These are phyloP conservation scores for Larimichthys polyactis DNA, from an alignment of 2,113 vertebrate species.

Conservation along the genomic window DNA sequence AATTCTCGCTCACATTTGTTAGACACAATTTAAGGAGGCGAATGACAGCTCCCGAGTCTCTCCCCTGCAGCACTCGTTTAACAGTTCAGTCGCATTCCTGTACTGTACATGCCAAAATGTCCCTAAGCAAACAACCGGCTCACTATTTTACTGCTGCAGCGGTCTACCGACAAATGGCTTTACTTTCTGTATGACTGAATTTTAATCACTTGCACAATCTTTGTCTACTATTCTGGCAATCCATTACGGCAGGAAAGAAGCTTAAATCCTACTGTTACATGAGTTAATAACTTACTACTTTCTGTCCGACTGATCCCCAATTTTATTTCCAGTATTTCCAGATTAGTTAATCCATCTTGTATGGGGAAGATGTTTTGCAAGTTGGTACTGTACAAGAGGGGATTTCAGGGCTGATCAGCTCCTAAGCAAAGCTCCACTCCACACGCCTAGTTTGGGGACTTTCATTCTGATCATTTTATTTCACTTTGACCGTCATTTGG, in stretches of 20 bases:
- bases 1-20: background rate
- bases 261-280: constrained; percentile 61
- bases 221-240: constrained; percentile 33
- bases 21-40: background rate
- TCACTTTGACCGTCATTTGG: constrained; percentile 1
- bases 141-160: constrained; percentile 35
- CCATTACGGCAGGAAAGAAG: constrained; percentile 56
- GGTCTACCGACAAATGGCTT: constrained; percentile 15
- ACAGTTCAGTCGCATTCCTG: constrained; percentile 13
- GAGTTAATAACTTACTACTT: constrained; percentile 46
- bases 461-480: constrained; percentile 16
- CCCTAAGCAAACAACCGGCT: constrained; percentile 18
- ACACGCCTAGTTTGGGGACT: constrained; percentile 9
- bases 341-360: constrained; percentile 51
- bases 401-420: constrained; percentile 42
- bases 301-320: constrained; percentile 39
- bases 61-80: background rate
- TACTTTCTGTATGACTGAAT: constrained; percentile 15
- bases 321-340: constrained; percentile 47
- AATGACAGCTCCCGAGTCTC: constrained; percentile 23
- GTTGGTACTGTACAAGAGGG: constrained; percentile 49
- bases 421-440: constrained; percentile 28
- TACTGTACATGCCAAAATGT: background rate
- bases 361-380: constrained; percentile 40
- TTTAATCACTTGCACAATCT: constrained; percentile 40